Evolutionary conservation across 1,140 invertebrate species (phyloP).

Genomic region (Choristoneura fumiferana): DNA sequence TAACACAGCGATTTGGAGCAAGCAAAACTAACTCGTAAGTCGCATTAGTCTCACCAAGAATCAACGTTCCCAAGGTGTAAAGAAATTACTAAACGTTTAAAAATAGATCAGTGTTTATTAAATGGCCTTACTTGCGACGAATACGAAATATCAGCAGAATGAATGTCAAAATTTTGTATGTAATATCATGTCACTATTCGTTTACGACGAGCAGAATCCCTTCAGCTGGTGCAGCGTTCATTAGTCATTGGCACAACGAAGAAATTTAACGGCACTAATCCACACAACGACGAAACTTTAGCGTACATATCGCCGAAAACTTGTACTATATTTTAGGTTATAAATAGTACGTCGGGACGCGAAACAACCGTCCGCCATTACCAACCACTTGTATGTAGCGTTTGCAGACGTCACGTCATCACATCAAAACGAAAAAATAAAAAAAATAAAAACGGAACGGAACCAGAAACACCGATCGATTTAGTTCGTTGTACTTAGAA

Average conservation of each 20-base stretch:
- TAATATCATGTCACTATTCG: constrained; percentile 77
- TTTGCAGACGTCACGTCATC: constrained; percentile 70
- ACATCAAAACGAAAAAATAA: constrained; percentile 42
- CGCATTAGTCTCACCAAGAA: constrained; percentile 72
- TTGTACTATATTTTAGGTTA: constrained; percentile 79
- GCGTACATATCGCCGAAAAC: constrained; percentile 78
- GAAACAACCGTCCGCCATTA: constrained; percentile 78
- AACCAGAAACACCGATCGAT: constrained; percentile 40
- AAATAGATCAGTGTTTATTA: constrained; percentile 79
- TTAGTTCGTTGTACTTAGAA: constrained; percentile 29
- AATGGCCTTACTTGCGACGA: constrained; percentile 78
- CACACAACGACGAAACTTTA: constrained; percentile 74
- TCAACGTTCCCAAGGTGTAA: constrained; percentile 71
- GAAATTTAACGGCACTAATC: constrained; percentile 73
- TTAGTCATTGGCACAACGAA: constrained; percentile 72
- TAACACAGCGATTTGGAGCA: constrained; percentile 63
- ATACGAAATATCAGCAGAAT: constrained; percentile 76
- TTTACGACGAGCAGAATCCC: constrained; percentile 61
- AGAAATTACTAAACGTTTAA: constrained; percentile 78
- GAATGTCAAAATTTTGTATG: constrained; percentile 78
- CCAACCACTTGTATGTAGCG: constrained; percentile 70
- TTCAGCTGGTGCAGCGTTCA: constrained; percentile 63
- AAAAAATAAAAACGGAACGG: constrained; percentile 46
- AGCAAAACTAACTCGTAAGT: constrained; percentile 69
- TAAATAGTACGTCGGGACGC: constrained; percentile 78